These are phyloP conservation scores for Carapus acus DNA, from an alignment of 2,797 vertebrate genomes.

Conservation along the genomic window DNA sequence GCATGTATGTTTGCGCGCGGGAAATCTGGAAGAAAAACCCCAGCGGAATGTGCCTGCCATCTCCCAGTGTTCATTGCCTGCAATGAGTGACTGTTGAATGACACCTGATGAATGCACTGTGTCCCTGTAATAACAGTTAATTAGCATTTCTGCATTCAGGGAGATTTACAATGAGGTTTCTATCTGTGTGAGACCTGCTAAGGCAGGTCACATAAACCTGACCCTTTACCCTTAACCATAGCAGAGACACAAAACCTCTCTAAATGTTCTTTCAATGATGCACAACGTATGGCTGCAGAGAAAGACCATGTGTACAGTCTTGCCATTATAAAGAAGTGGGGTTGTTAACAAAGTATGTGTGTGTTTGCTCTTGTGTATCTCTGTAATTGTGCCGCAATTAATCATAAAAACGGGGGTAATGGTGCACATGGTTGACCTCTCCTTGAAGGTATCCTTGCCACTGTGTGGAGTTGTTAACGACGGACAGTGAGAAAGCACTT, in stretches of 20 bases:
- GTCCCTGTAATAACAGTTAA: slow-evolving; percentile 19
- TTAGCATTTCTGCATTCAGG: slow-evolving; percentile 10
- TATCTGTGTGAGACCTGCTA: neutral
- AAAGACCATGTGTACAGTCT: too few species aligned
- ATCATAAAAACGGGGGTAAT: neutral
- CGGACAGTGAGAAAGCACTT: neutral
- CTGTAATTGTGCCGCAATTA: neutral
- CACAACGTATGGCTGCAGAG: neutral
- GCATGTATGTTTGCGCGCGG: slow-evolving; percentile 1
- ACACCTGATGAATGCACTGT: slow-evolving; percentile 29
- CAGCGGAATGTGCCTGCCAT: slow-evolving; percentile 26
- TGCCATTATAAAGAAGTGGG: too few species aligned
- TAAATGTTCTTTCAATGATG: neutral
- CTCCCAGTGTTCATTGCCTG: slow-evolving; percentile 10
- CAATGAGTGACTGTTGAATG: slow-evolving; percentile 25
- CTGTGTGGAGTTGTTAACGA: too few species aligned
- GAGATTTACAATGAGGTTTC: neutral
- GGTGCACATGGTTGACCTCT: neutral
- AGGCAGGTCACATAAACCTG: too few species aligned
- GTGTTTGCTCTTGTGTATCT: neutral
- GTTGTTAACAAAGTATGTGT: too few species aligned
- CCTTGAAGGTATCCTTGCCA: neutral
- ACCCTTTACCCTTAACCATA: slow-evolving; percentile 1
- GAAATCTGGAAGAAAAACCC: slow-evolving; percentile 24
- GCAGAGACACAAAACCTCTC: too few species aligned